phyloP scores from a whole-genome alignment of 2,113 vertebrate genomes.

The Istiophorus platypterus region DNA sequence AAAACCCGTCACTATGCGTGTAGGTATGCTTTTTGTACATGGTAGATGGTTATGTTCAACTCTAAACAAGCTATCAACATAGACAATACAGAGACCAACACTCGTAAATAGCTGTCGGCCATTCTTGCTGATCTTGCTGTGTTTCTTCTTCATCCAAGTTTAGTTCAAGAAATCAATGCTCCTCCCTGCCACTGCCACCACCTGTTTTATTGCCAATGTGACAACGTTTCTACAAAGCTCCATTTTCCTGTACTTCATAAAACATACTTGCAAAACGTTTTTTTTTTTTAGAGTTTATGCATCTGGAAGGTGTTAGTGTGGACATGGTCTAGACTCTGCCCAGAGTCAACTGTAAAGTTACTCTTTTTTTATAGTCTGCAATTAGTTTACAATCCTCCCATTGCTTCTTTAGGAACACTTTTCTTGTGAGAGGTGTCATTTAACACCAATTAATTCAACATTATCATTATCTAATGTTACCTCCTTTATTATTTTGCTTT shows the following conservation, averaged over 20 bases:
- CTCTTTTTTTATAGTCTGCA: background rate
- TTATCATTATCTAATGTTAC: conserved; percentile 27
- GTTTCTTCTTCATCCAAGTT: background rate
- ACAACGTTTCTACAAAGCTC: background rate
- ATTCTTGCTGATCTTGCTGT: background rate
- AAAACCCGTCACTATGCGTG: too few species aligned
- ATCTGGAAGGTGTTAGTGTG: background rate
- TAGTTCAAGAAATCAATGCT: background rate
- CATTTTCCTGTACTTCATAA: background rate
- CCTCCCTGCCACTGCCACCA: background rate
- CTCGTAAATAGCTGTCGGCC: too few species aligned
- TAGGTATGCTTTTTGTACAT: too few species aligned
- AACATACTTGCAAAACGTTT: too few species aligned
- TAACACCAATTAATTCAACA: conserved; percentile 61
- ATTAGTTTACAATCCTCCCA: background rate
- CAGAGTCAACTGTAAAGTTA: background rate
- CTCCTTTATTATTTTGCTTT: background rate
- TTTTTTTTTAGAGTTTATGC: too few species aligned
- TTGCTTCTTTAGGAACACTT: background rate
- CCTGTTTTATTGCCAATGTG: background rate
- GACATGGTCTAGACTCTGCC: background rate
- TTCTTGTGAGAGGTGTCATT: conserved; percentile 26
- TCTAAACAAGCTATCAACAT: too few species aligned
- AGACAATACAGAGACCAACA: too few species aligned
- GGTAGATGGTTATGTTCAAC: too few species aligned